A percentile compares a stretch with the other conserved stretches of the same genome.
These are phyloP conservation scores for Galleria mellonella DNA, from an alignment of 1,140 invertebrate genomes.

Conservation along the genomic window DNA sequence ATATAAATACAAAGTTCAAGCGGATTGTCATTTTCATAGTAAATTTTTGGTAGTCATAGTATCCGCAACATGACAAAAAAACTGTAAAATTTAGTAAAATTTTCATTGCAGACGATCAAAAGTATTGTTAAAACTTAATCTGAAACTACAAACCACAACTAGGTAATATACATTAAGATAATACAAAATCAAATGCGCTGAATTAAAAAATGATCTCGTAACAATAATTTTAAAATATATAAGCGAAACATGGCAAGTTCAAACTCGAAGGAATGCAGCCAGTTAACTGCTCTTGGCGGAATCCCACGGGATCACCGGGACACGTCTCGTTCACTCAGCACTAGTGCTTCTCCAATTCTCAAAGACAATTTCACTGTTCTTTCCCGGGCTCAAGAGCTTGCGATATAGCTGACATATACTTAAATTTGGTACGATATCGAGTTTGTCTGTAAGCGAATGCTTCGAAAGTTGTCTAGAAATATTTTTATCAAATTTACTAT, in stretches of 20 bases:
- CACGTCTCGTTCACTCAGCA: constrained; percentile 56
- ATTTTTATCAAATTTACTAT: constrained; percentile 2
- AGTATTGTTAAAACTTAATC: too few relatives aligned
- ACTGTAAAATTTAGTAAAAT: too few relatives aligned
- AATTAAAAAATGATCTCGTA: not conserved
- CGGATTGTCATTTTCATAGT: too few relatives aligned
- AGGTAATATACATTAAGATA: too few relatives aligned
- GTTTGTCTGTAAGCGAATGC: constrained; percentile 2
- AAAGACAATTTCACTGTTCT: constrained; percentile 57
- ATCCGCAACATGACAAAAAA: too few relatives aligned
- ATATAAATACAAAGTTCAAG: too few relatives aligned
- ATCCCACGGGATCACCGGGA: constrained; percentile 39
- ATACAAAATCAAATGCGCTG: not conserved
- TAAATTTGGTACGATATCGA: constrained; percentile 33
- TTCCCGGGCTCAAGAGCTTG: constrained; percentile 27
- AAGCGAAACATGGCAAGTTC: constrained; percentile 28
- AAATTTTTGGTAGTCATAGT: too few relatives aligned
- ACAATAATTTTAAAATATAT: constrained; percentile 18
- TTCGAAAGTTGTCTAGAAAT: constrained; percentile 7
- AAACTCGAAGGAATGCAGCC: constrained; percentile 36
- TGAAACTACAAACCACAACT: too few relatives aligned
- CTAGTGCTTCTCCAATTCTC: constrained; percentile 38
- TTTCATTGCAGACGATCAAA: too few relatives aligned
- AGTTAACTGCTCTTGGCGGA: constrained; percentile 36
- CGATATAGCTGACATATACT: constrained; percentile 39